Evolutionary conservation across 2,888 invertebrate genomes (phyloP).

Genomic region (Drosophila pseudotalamancana): DNA sequence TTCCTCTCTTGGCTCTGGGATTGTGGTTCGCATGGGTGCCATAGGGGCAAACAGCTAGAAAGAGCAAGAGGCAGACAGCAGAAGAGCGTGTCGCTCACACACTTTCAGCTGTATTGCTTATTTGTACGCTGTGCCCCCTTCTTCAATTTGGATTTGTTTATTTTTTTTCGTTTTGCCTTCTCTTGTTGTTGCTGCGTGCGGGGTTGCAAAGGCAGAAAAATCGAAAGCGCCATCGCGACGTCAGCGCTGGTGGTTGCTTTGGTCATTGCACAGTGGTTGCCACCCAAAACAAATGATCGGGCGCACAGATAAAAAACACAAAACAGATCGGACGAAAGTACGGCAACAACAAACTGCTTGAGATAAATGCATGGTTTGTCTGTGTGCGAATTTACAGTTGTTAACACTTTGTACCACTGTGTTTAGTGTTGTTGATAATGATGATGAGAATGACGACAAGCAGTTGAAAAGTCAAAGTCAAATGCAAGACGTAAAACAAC

Average conservation of each 20-base stretch:
- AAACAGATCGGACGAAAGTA: background rate
- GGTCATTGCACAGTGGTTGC: constrained; percentile 54
- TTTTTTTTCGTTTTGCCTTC: constrained; percentile 12
- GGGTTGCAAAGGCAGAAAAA: constrained; percentile 70
- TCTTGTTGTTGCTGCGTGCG: constrained; percentile 47
- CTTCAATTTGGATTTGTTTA: constrained; percentile 27
- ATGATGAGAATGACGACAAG: constrained; percentile 53
- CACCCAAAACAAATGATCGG: constrained; percentile 6
- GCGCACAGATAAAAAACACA: constrained; percentile 5
- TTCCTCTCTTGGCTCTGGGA: constrained; percentile 33
- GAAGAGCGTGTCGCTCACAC: constrained; percentile 18
- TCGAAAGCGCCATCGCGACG: constrained; percentile 58
- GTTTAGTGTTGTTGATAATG: background rate
- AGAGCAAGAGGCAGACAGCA: constrained; percentile 1
- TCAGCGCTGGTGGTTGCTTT: constrained; percentile 43
- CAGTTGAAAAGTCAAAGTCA: constrained; percentile 80
- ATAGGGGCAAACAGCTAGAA: constrained; percentile 19
- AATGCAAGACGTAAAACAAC: constrained; percentile 62
- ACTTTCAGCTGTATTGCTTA: constrained; percentile 40
- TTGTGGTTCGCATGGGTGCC: constrained; percentile 21
- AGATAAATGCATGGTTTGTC: background rate
- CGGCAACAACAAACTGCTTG: constrained; percentile 2
- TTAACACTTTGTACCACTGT: constrained; percentile 31
- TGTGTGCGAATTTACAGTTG: constrained; percentile 4
- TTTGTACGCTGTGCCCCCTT: constrained; percentile 41